Evolutionary conservation across 1,140 invertebrate genomes (phyloP).

Genomic region (Micrasema longulum): DNA sequence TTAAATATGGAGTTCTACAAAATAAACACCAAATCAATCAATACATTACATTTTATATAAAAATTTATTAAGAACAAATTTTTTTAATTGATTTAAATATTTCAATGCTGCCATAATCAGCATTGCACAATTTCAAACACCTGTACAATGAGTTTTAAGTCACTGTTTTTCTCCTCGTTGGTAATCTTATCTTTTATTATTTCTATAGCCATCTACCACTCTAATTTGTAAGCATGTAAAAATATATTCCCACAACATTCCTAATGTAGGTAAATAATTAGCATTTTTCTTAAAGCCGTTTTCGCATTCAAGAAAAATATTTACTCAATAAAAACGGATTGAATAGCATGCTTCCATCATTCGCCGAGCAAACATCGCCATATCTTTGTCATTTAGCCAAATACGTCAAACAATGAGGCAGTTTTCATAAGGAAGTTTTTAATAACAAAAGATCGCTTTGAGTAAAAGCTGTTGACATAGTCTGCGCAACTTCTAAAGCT

Average conservation of each 20-base stretch:
- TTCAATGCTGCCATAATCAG: too few species aligned
- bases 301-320: background rate
- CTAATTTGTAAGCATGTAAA: too few species aligned
- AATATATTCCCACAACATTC: background rate
- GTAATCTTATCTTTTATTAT: too few species aligned
- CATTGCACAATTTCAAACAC: too few species aligned
- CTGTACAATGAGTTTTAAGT: too few species aligned
- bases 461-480: slow-evolving; percentile 28
- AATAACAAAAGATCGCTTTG: slow-evolving; percentile 22
- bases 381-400: slow-evolving; percentile 2
- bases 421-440: slow-evolving; percentile 24
- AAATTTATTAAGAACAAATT: too few species aligned
- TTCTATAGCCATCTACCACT: too few species aligned
- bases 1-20: too few species aligned
- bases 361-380: background rate
- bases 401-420: slow-evolving; percentile 14
- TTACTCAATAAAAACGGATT: background rate
- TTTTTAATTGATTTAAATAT: too few species aligned
- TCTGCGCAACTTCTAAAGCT: slow-evolving; percentile 17
- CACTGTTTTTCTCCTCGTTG: too few species aligned
- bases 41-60: too few species aligned
- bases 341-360: background rate
- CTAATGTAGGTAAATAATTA: background rate
- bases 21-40: too few species aligned
- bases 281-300: background rate